Evolutionary conservation across 2,113 vertebrate genomes (phyloP), one percentile per base, ranked within the genome.

Genomic region (Semnornis frantzii): DNA sequence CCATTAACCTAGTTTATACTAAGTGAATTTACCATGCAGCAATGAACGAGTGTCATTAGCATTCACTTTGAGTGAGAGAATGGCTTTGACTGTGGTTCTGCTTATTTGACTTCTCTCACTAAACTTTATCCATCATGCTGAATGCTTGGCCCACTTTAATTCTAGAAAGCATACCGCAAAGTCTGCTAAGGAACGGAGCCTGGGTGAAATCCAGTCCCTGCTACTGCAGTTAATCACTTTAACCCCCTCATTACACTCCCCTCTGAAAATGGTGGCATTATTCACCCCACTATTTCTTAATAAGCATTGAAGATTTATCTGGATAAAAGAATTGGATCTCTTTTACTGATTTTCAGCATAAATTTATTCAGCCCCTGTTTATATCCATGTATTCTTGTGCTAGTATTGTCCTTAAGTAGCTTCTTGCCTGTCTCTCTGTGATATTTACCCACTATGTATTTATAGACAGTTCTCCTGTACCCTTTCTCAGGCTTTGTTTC

Each of bases 21-120:
- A 55, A 87, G 50, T 17, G 79, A 44, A 52, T 93, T 93, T 87
- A 91, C 72, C 72, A 50, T 46, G 79, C 0, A 0, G 87, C 58
- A 83, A 15, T 58, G 85, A 85, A 55, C 18, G 0, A 90, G 33
- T 83, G 65, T 83, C 71, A 93, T 96, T 97, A 97, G 89, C 82
- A 91, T 97, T 95, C 94, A 91, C n/a, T 39, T 23, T 19, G 60
- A 74, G 94, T 75, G 91, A 92, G 59, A 85, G 89, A 64, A 89
- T 19, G 76, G 89, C 93, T 89, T 94, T 94, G 94, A 89, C 93
- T 91, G 91, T 8, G 64, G 58, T 87, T 91, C 91, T 89, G 85
- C 85, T 81, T 82, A 71, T 89, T 93, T 95, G 92, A 94, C 95
- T 96, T 94, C 91, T 91, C 89, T 92, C 82, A 64, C 74, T 84